Percentiles rank a stretch among this genome's conserved stretches.
phyloP scores from a whole-genome alignment of 2,113 vertebrate species.

The Chelonoidis abingdonii region DNA sequence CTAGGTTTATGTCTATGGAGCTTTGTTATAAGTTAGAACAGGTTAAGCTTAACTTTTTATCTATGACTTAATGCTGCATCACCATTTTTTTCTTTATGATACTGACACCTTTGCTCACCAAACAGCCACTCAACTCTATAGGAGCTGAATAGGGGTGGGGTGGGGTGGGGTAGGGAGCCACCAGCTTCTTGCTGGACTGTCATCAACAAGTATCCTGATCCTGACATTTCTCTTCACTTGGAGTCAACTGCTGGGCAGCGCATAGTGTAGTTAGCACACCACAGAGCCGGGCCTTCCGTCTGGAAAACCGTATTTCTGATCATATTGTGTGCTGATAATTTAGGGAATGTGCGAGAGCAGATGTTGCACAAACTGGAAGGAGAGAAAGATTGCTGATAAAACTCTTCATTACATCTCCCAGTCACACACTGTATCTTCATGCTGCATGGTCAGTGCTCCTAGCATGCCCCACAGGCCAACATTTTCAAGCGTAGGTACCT shows the following conservation, averaged over 20 bases:
- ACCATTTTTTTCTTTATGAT: neutral
- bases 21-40: neutral
- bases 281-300: rapidly evolving
- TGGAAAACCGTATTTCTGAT: rapidly evolving
- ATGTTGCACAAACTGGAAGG: rapidly evolving
- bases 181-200: rapidly evolving
- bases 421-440: neutral
- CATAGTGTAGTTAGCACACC: neutral
- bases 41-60: neutral
- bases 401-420: neutral
- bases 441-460: rapidly evolving
- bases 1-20: rapidly evolving
- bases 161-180: rapidly evolving
- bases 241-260: neutral
- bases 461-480: rapidly evolving
- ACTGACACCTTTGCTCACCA: rapidly evolving
- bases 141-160: neutral
- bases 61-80: neutral
- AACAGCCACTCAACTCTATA: neutral
- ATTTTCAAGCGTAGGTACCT: neutral
- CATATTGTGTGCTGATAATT: rapidly evolving
- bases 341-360: rapidly evolving
- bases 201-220: neutral
- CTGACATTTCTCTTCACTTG: neutral
- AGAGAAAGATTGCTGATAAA: rapidly evolving